A percentile compares a stretch with the other conserved stretches of the same genome.
phyloP scores from a whole-genome alignment of 2,888 invertebrate genomes.

The Podabrus alpinus region DNA sequence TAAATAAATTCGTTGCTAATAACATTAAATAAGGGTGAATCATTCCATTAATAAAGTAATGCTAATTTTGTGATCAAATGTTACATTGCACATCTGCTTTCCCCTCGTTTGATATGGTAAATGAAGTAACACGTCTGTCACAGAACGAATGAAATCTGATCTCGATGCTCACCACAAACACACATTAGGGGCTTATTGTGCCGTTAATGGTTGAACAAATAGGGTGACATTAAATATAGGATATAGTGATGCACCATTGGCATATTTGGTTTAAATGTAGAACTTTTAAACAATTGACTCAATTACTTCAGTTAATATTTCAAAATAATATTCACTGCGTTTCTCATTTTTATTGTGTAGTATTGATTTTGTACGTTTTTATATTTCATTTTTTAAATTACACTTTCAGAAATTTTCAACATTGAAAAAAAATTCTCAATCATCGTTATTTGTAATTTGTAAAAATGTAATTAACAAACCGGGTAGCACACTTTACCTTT shows the following conservation, averaged over 20 bases:
- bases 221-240: constrained; percentile 29
- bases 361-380: not conserved
- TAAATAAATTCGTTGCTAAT: constrained; percentile 6
- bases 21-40: constrained; percentile 26
- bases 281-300: not conserved
- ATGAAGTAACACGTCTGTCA: constrained; percentile 32
- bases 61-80: constrained; percentile 31
- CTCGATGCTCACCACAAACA: constrained; percentile 35
- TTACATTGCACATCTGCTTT: constrained; percentile 31
- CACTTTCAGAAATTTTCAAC: not conserved
- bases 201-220: constrained; percentile 42
- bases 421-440: not conserved
- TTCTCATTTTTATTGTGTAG: not conserved
- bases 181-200: constrained; percentile 43
- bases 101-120: constrained; percentile 22
- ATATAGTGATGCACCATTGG: constrained; percentile 3
- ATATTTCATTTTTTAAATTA: not conserved
- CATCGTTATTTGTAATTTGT: not conserved
- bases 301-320: not conserved
- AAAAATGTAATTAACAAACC: not conserved
- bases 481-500: not conserved
- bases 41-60: constrained; percentile 32
- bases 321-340: not conserved
- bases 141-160: constrained; percentile 36
- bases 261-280: not conserved